phyloP scores from a whole-genome alignment of 2,888 invertebrate species.

The Protonemura montana region DNA sequence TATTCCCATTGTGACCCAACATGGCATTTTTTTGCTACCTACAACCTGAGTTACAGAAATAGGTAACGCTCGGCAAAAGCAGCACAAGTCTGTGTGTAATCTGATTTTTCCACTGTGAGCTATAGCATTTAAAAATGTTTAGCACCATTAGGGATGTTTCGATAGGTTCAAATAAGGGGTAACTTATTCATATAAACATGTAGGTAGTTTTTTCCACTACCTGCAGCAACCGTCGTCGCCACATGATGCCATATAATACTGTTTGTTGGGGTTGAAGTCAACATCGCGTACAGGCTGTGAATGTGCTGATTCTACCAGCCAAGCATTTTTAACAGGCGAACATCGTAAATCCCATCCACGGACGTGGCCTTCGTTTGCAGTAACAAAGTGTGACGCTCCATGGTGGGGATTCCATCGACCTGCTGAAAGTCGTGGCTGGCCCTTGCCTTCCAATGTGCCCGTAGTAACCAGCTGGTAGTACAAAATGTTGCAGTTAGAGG shows the following conservation, averaged over 20 bases:
- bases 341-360: conserved; percentile 87
- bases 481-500: conserved; percentile 26
- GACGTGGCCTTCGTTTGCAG: conserved; percentile 84
- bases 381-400: conserved; percentile 83
- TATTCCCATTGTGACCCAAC: no score
- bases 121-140: no score
- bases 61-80: no score
- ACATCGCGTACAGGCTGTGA: conserved; percentile 75
- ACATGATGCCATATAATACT: conserved; percentile 90
- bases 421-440: conserved; percentile 78
- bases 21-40: no score
- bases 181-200: no score
- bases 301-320: conserved; percentile 88
- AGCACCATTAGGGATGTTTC: no score
- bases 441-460: conserved; percentile 59
- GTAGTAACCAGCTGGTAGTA: conserved; percentile 54
- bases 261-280: conserved; percentile 93
- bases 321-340: conserved; percentile 73
- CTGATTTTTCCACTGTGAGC: no score
- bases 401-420: conserved; percentile 98
- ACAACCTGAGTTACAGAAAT: no score
- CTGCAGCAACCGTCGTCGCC: conserved; percentile 96
- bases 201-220: neutral
- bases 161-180: no score
- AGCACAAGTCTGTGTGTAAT: no score